Conservation (phyloP, 2,797 vertebrate species). For the Rhinella marina region DNA sequence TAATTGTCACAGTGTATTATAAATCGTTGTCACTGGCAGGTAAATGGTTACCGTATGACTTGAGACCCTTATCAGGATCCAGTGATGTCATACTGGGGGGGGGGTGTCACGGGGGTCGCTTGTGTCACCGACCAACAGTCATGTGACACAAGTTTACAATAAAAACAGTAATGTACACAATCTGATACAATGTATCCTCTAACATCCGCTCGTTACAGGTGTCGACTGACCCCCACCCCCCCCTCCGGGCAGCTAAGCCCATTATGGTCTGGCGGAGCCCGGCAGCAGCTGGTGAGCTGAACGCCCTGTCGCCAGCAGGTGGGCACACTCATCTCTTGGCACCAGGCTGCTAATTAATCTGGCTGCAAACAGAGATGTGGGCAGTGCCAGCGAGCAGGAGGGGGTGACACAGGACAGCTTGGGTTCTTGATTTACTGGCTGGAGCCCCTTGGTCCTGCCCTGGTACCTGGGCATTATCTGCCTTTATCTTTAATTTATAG, state of each 20-base stretch:
- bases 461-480: slow-evolving; percentile 83
- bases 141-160: too few species aligned
- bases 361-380: slow-evolving; percentile 61
- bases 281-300: background rate
- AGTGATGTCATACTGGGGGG: too few species aligned
- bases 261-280: slow-evolving; percentile 35
- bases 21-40: background rate
- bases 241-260: background rate
- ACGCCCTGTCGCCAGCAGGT: slow-evolving; percentile 27
- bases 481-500: slow-evolving; percentile 92
- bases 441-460: slow-evolving; percentile 36
- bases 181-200: background rate
- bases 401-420: slow-evolving; percentile 28
- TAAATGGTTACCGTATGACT: background rate
- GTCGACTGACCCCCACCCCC: background rate
- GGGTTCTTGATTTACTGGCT: slow-evolving; percentile 28
- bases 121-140: too few species aligned
- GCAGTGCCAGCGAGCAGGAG: slow-evolving; percentile 40
- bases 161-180: background rate
- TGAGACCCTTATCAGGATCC: background rate
- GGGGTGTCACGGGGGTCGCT: too few species aligned
- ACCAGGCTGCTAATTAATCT: slow-evolving; percentile 70
- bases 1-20: background rate
- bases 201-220: background rate
- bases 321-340: slow-evolving; percentile 39